These are phyloP conservation scores for Hyposmocoma kahamanoa DNA, from an alignment of 1,140 invertebrate genomes.

Conservation along the genomic window DNA sequence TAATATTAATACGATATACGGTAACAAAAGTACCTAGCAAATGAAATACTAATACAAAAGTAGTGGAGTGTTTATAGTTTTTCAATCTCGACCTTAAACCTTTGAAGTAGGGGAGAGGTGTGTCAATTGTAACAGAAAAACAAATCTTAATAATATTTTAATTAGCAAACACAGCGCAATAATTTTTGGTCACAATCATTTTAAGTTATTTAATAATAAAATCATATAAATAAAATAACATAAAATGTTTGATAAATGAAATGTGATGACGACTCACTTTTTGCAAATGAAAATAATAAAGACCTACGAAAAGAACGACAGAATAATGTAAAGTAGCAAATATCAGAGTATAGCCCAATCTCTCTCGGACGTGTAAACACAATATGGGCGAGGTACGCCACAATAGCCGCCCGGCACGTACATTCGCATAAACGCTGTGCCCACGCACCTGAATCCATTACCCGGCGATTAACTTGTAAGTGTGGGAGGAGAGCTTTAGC, in stretches of 20 bases:
- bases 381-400: constrained; percentile 18
- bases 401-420: constrained; percentile 20
- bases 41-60: background rate
- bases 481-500: constrained; percentile 28
- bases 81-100: too few relatives aligned
- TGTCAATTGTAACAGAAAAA: too few relatives aligned
- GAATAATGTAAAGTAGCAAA: background rate
- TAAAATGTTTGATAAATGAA: background rate
- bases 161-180: background rate
- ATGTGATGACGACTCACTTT: too few relatives aligned
- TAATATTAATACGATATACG: background rate
- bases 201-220: too few relatives aligned
- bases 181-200: background rate
- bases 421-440: constrained; percentile 29
- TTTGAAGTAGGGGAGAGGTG: too few relatives aligned
- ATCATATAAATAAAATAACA: too few relatives aligned
- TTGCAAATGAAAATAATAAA: too few relatives aligned
- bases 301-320: too few relatives aligned
- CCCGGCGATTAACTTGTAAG: constrained; percentile 57
- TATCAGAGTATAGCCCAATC: background rate
- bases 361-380: background rate
- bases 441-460: constrained; percentile 59
- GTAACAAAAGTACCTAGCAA: background rate
- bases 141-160: background rate
- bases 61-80: too few relatives aligned